Evolutionary conservation across 2,797 vertebrate species (phyloP).

Genomic region (Prunella strophiata): DNA sequence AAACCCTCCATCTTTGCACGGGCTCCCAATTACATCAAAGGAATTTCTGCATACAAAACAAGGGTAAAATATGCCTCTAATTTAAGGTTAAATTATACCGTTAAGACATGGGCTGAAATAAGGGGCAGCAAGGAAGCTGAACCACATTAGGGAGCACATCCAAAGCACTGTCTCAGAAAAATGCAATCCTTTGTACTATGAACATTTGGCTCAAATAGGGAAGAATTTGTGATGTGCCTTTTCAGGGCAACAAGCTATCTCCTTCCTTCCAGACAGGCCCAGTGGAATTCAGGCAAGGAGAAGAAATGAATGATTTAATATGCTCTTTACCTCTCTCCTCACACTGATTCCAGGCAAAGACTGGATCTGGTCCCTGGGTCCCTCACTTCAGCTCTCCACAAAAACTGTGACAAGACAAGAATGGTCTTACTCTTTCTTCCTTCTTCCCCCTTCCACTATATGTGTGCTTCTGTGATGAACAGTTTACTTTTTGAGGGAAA

Average conservation of each 20-base stretch:
- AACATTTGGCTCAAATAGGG: neutral
- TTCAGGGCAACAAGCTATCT: neutral
- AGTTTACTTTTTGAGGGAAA: neutral
- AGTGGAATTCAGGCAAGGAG: neutral
- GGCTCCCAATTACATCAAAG: conserved; percentile 53
- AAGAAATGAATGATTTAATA: neutral
- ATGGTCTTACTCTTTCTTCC: neutral
- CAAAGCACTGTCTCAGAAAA: conserved; percentile 3
- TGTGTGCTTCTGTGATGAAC: neutral
- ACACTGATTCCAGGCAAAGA: neutral
- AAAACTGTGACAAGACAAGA: neutral
- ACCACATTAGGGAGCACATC: conserved; percentile 11
- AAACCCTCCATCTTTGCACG: conserved; percentile 29
- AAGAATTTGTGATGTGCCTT: conserved; percentile 14
- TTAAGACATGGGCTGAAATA: conserved; percentile 33
- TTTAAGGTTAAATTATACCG: conserved; percentile 57
- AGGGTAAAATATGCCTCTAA: conserved; percentile 56
- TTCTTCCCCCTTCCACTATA: neutral
- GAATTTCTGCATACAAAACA: conserved; percentile 60
- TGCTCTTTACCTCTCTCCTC: neutral
- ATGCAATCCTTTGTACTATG: neutral
- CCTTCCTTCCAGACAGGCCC: neutral
- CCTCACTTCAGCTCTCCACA: neutral
- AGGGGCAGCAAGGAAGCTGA: conserved; percentile 29
- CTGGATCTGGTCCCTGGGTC: neutral